Evolutionary conservation across 2,888 invertebrate species (phyloP), one percentile per base, ranked within the genome.

Genomic region (Tetragonisca angustula): DNA sequence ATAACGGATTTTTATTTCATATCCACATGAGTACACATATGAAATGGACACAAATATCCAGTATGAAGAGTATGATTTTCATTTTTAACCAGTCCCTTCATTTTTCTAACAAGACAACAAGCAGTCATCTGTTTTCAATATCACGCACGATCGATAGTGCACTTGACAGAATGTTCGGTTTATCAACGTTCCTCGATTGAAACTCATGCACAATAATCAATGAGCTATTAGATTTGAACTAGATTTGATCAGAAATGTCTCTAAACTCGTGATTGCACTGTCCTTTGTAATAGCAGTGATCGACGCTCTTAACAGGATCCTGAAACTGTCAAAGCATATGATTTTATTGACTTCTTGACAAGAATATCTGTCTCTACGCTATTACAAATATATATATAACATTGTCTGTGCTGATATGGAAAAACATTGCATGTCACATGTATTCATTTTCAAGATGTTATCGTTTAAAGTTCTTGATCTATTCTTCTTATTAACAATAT

Each of bases 221-320:
- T 69, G 75, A 82, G 64, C 75, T 78, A 75, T 71, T 75, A 74
- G 81, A 78, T 81, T 81, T 59, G 76, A 59, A 73, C 52, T 59
- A 64, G 67, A 69, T 50, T 76, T 52, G 69, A 83, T 69, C 52
- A 54, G 83, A 71, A 81, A 76, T 61, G 80, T 76, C 69, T 59
- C 59, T 32, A 54, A 52, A 76, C 59, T 59, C 36, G 17, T 43
- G 56, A 72, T 71, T 21, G 17, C n/a, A 52, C 13, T 69, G 62
- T 72, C 68, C 72, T 81, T 69, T 49, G 76, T 56, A 70, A 76
- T 68, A 43, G 61, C 75, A 49, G 50, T 68, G 78, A 83, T 80
- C 80, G 76, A 83, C 27, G 54, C 32, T 62, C 76, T 36, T 72
- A 43, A 2, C 65, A 36, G 68, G 62, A 76, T 69, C 67, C 27